phyloP scores from a whole-genome alignment of 2,113 vertebrate species.

The Macquaria ambigua region DNA sequence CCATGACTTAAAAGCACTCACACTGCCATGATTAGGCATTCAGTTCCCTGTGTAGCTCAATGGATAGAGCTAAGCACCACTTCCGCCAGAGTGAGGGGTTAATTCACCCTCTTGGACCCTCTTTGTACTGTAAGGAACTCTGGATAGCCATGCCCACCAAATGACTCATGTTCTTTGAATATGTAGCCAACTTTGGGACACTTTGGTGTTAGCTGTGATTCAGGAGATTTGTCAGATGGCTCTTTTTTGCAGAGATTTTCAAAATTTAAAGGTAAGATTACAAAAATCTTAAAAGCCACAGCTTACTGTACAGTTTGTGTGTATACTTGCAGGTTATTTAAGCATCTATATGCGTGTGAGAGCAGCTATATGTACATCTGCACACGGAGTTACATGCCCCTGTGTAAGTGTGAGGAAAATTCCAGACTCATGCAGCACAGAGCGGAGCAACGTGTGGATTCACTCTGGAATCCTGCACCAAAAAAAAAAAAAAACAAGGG shows the following conservation, averaged over 20 bases:
- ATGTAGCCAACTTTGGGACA: not conserved
- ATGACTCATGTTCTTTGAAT: conserved; percentile 40
- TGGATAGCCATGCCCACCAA: not conserved
- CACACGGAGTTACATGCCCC: not conserved
- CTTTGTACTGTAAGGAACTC: conserved; percentile 22
- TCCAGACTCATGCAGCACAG: conserved; percentile 30
- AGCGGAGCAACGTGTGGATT: conserved; percentile 55
- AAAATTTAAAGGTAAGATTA: not conserved
- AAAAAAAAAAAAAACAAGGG: not conserved
- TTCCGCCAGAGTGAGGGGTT: conserved; percentile 27
- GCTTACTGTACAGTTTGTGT: not conserved
- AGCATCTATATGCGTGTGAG: not conserved
- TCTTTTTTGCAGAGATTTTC: not conserved
- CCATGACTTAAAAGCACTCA: not conserved
- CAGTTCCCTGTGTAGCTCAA: not conserved
- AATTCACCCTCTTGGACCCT: conserved; percentile 41
- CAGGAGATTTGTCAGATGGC: not conserved
- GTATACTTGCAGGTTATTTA: fast-evolving
- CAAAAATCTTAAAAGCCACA: not conserved
- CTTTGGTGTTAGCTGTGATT: not conserved
- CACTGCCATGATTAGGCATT: not conserved
- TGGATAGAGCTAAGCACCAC: conserved; percentile 5
- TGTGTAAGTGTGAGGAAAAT: conserved; percentile 34
- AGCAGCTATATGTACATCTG: conserved; percentile 2
- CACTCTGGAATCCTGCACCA: conserved; percentile 41